Conservation (phyloP, 2,113 vertebrate species). For the Brachirus orientalis region DNA sequence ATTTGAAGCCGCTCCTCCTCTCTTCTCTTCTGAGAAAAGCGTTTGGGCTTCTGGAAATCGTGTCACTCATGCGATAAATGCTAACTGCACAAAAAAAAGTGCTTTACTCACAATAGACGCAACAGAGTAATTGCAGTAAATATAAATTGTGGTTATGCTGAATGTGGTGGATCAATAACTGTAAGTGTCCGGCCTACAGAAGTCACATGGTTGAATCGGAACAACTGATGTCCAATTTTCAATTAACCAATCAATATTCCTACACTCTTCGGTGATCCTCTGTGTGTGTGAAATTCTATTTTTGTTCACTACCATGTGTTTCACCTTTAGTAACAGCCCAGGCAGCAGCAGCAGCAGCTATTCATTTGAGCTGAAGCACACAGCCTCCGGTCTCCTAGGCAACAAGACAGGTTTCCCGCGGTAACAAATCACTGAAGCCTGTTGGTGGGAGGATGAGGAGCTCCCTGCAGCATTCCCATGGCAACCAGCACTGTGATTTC, state of each 20-base stretch:
- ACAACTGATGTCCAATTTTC: constrained; percentile 27
- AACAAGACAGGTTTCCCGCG: constrained; percentile 72
- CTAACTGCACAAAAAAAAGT: no score
- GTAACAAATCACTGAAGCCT: constrained; percentile 59
- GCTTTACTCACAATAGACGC: no score
- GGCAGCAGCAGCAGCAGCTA: constrained; percentile 29
- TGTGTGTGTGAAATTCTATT: neutral
- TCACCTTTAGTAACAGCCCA: constrained; percentile 7
- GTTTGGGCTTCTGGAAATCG: no score
- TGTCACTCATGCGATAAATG: no score
- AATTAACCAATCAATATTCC: constrained; percentile 21
- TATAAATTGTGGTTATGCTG: no score
- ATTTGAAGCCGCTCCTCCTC: no score
- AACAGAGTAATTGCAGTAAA: no score
- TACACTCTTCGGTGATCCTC: neutral
- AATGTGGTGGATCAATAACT: no score
- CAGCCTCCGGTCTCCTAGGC: constrained; percentile 71
- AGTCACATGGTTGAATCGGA: constrained; percentile 3
- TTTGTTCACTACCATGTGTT: no score
- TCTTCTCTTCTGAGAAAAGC: no score
- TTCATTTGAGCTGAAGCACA: constrained; percentile 43
- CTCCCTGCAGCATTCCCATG: constrained; percentile 78
- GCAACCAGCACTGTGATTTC: constrained; percentile 70
- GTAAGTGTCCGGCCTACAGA: no score
- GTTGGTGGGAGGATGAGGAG: constrained; percentile 70